These are phyloP conservation scores for Tenthredo notha DNA, from an alignment of 2,888 invertebrate species.

Conservation along the genomic window DNA sequence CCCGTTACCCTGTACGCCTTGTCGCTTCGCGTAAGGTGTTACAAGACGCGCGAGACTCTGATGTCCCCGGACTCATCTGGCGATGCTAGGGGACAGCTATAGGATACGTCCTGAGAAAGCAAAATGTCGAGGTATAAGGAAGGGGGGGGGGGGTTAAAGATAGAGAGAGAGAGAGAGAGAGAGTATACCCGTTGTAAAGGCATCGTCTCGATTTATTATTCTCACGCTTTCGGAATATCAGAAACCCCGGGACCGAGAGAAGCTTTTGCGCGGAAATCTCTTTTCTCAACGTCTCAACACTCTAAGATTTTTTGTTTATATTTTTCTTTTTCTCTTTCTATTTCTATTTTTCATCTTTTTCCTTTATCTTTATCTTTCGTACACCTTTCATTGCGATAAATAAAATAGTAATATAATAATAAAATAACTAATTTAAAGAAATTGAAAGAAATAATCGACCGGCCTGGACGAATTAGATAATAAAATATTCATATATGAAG, in stretches of 20 bases:
- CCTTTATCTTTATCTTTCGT: not conserved
- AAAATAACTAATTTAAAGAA: not conserved
- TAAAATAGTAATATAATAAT: too few species aligned
- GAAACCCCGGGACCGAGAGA: constrained; percentile 9
- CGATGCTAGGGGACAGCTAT: constrained; percentile 15
- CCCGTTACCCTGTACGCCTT: constrained; percentile 2
- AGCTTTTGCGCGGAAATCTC: not conserved
- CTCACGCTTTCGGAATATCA: constrained; percentile 54
- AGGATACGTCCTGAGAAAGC: not conserved
- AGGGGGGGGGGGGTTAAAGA: not conserved
- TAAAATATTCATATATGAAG: constrained; percentile 4
- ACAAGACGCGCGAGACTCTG: constrained; percentile 66
- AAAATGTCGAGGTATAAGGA: not conserved
- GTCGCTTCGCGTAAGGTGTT: constrained; percentile 59
- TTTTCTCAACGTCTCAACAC: not conserved
- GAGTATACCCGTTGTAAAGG: constrained; percentile 52
- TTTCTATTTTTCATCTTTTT: not conserved
- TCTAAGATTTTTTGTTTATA: not conserved
- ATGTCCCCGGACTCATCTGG: constrained; percentile 60
- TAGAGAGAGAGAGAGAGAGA: too few species aligned
- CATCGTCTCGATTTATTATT: constrained; percentile 54
- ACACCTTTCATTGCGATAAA: too few species aligned
- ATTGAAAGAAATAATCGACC: not conserved
- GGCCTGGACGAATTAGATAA: not conserved
- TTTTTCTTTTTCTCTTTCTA: not conserved